Conservation (phyloP, 2,888 invertebrate species). For the Margaritifera margaritifera region DNA sequence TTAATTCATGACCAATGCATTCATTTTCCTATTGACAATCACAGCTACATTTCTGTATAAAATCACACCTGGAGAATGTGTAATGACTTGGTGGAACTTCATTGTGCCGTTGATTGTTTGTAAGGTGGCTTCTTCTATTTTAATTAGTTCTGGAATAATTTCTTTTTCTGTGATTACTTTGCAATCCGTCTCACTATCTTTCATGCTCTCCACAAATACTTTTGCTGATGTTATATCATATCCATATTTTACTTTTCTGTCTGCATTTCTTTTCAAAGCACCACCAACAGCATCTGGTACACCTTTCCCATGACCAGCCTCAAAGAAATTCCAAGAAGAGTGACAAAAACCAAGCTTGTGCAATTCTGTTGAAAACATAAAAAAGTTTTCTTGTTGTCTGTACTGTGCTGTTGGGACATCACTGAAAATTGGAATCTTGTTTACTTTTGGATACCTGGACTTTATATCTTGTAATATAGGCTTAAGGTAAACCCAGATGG, state of each 20-base stretch:
- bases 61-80: no score
- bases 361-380: conserved; percentile 42
- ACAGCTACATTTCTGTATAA: no score
- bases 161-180: conserved; percentile 2
- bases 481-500: conserved; percentile 70
- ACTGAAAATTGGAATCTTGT: conserved; percentile 33
- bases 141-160: no score
- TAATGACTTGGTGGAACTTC: no score
- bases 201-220: background rate
- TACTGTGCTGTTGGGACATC: conserved; percentile 68
- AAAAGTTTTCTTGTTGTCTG: conserved; percentile 70
- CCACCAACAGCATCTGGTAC: conserved; percentile 66
- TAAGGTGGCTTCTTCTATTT: no score
- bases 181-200: background rate
- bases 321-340: conserved; percentile 65
- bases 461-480: conserved; percentile 48
- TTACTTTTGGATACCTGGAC: conserved; percentile 18
- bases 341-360: conserved; percentile 20
- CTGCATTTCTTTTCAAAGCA: conserved; percentile 56
- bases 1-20: no score
- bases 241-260: no score
- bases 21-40: no score
- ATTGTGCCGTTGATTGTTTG: no score
- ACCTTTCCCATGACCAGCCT: conserved; percentile 68
- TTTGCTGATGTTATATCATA: conserved; percentile 15